These are phyloP conservation scores for Ambastaia sidthimunki DNA, from an alignment of 2,797 vertebrate genomes.

Conservation along the genomic window DNA sequence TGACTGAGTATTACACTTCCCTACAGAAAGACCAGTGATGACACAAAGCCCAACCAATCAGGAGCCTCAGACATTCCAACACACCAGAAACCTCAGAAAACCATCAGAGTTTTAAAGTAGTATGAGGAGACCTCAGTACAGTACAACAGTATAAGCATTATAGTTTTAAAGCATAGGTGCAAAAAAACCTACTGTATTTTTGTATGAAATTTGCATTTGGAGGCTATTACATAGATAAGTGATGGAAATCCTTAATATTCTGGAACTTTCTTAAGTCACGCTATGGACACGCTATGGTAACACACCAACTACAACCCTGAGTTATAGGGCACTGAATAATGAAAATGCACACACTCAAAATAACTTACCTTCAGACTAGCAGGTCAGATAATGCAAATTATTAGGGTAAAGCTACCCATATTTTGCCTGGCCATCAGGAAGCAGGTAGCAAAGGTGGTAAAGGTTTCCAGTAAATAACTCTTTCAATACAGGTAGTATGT, in stretches of 20 bases:
- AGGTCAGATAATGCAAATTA: not conserved
- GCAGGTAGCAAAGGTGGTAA: not conserved
- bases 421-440: not conserved
- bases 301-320: slow-evolving; percentile 48
- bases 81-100: slow-evolving; percentile 6
- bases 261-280: too few species aligned
- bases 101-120: not conserved
- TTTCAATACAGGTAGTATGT: not conserved
- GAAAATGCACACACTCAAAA: not conserved
- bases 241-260: too few species aligned
- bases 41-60: not conserved
- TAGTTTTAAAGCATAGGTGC: too few species aligned
- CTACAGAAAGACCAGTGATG: slow-evolving; percentile 86
- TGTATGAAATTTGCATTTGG: too few species aligned
- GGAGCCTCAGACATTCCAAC: not conserved
- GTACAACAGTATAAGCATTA: not conserved
- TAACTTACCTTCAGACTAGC: not conserved
- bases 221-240: too few species aligned
- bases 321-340: slow-evolving; percentile 68
- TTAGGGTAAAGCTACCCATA: not conserved
- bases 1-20: slow-evolving; percentile 90
- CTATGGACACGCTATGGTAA: too few species aligned
- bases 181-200: too few species aligned
- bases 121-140: not conserved
- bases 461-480: slow-evolving; percentile 1